Evolutionary conservation across 1,140 invertebrate species (phyloP), one percentile per base, ranked within the genome.

Genomic region (Arctopsyche grandis): DNA sequence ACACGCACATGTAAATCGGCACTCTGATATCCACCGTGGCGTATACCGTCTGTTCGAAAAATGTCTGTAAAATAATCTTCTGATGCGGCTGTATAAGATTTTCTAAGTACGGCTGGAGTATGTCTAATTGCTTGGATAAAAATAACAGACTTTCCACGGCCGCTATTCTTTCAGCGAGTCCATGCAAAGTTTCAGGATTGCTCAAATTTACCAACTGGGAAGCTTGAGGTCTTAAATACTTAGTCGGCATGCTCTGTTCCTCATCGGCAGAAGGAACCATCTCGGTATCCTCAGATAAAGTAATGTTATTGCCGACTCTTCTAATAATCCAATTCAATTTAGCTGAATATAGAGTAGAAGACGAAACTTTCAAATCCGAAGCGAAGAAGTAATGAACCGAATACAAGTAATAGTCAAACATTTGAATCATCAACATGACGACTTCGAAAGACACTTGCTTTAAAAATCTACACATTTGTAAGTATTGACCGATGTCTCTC

Each of bases 341-440:
- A 21, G 91, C 79, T 16, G 89, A 90, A 81, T 93, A 94, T 5
- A 94, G 84, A 66, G 91, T 91, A 0, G 85, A 82, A 0, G 88
- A 88, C 0, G 87, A 83, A 0, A 88, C 87, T 29, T 87, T 86
- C 24, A 88, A 79, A 83, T 89, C 88, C 0, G 86, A 84, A 0
- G 94, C 93, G 86, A 99, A 99, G 83, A 98, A 97, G n/a, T 91
- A 89, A 86, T 96, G 94, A 0, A 98, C 95, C 0, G 95, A 91
- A 85, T 95, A 97, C 60, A 98, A 92, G 86, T 99, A 99, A 85
- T 97, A 97, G 83, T 99, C 97, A 86, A 98, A 98, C 66, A 99
- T 89, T 84, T 99, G 96, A 83, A 95, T 94, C 91, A 99, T 96
- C 79, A 94, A 93, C 81, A 92, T 90, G 12, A 98, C 92, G 5